Base-by-base conservation (phyloP, 2,888 invertebrate species). In the Callimorpha dominula region DNA sequence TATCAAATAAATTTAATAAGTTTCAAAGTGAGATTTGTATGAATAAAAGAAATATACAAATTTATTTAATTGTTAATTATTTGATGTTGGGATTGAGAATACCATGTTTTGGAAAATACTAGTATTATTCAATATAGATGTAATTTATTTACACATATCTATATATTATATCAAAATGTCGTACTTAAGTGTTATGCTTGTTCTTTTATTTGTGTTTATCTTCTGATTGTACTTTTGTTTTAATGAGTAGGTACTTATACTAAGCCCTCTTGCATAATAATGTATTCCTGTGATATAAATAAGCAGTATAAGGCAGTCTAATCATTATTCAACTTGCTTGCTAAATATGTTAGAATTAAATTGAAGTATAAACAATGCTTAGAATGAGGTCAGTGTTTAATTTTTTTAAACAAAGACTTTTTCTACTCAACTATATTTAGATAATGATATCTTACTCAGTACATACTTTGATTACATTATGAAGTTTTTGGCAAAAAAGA, bases 211-310 rank as follows among this genome's bases (percentile, higher is more conserved):
- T 43, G 8, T 54, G 40, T 52, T 17, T 60, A 43, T 60, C 20
- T 42, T 66, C 49, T 67, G 42, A 15, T 60, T 52, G 63, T 54
- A 49, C 73, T 71, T 50, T 63, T 71, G 12, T 52, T 65, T 64
- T 20, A 60, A 60, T 14, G 49, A 57, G 40, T 52, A 63, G 63
- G 75, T 80, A 80, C 70, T 75, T 75, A 74, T 75, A 70, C 72
- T 17, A 60, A 60, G 14, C 31, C 42, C 5, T 62, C 77, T 79
- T 79, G 79, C 79, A 85, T 80, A 84, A 83, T 85, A 84, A 75
- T 82, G 72, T 77, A 80, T 77, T 83, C 76, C 83, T 84, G 83
- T 84, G 83, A 83, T 83, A 81, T 79, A 77, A 78, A 71, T 78
- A 76, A 73, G 70, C 81, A 71, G 79, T 77, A 70, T 70, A 20